phyloP scores from a whole-genome alignment of 2,797 vertebrate genomes.

The Salarias fasciatus region DNA sequence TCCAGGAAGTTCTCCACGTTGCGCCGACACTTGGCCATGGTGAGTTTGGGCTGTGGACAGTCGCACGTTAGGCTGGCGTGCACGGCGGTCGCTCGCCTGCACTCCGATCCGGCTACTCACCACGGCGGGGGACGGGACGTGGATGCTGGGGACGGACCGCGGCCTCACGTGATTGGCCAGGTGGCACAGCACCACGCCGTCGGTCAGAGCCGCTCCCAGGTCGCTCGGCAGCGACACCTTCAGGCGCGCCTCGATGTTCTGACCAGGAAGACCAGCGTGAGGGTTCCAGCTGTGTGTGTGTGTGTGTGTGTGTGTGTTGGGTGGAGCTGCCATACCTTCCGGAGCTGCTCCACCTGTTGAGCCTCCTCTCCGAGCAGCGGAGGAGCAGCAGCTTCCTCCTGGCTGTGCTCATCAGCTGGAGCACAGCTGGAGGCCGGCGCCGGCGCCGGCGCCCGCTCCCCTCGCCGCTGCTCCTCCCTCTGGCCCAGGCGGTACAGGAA shows the following conservation, averaged over 20 bases:
- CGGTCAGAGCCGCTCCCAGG: slow-evolving; percentile 92
- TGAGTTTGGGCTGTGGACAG: slow-evolving; percentile 91
- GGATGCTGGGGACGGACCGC: slow-evolving; percentile 97
- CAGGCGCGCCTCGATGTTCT: slow-evolving; percentile 95
- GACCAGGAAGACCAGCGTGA: not conserved
- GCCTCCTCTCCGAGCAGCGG: slow-evolving; percentile 86
- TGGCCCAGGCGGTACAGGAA: slow-evolving; percentile 90
- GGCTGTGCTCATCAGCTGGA: slow-evolving; percentile 58
- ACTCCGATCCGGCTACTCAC: slow-evolving; percentile 89
- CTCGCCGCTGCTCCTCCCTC: slow-evolving; percentile 90
- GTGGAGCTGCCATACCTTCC: slow-evolving; percentile 84
- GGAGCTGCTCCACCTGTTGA: slow-evolving; percentile 89
- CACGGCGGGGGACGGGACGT: slow-evolving; percentile 97
- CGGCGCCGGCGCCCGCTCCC: slow-evolving; percentile 65
- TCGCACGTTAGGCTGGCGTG: not conserved
- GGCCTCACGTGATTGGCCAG: slow-evolving; percentile 96
- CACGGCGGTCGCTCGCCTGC: no score
- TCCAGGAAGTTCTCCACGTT: slow-evolving; percentile 99
- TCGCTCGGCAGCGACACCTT: slow-evolving; percentile 93
- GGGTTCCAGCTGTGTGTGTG: no score
- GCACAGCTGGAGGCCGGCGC: no score
- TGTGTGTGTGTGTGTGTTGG: not conserved
- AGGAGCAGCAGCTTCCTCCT: slow-evolving; percentile 54
- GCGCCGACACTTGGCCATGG: slow-evolving; percentile 97
- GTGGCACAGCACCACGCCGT: slow-evolving; percentile 97